Evolutionary conservation across 2,888 invertebrate species (phyloP), one percentile per base, ranked within the genome.

Genomic region (Drosophila crucigera): DNA sequence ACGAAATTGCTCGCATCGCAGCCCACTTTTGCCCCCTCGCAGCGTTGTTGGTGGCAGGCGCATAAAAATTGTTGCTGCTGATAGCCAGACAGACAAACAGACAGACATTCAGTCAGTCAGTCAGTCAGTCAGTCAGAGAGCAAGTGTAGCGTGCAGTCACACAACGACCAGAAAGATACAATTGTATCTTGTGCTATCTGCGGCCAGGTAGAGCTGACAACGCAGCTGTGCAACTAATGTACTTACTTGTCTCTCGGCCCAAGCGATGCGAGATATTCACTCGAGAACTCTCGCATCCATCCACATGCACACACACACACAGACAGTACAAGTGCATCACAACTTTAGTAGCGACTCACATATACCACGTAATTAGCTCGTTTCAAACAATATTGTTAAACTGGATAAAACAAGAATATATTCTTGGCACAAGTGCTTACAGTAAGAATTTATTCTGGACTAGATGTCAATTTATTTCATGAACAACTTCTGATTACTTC

Each of bases 141-240:
- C 82, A 82, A 74, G 73, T 83, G 84, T 83, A 82, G 73, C 85
- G 74, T 83, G 84, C 66, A 81, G 78, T 71, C 71, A 54, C 71
- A 73, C 47, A 63, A 53, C 33, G 65, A 35, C 43, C 47, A 35
- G 22, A 31, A 19, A 53, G 74, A 78, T 84, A 77, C 83, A 87
- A 80, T 84, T 82, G 84, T 78, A 84, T 88, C 84, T 83, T 50
- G 63, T 47, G 66, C 67, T 73, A 73, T 73, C 72, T 67, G 68
- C 66, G 73, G 66, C 65, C 88, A 84, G 85, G 88, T 80, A 77
- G 70, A 71, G 62, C 61, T 67, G 69, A 53, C 68, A 65, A 73
- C 47, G 82, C 80, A 80, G 67, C 81, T 82, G 81, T 81, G 81
- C 68, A 87, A 83, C 90, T 86, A 89, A 86, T 88, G 85, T 72